Percentiles rank a stretch among this genome's conserved stretches.
Evolutionary conservation across 2,888 invertebrate species (phyloP).

Genomic region (Watsonalla binaria): DNA sequence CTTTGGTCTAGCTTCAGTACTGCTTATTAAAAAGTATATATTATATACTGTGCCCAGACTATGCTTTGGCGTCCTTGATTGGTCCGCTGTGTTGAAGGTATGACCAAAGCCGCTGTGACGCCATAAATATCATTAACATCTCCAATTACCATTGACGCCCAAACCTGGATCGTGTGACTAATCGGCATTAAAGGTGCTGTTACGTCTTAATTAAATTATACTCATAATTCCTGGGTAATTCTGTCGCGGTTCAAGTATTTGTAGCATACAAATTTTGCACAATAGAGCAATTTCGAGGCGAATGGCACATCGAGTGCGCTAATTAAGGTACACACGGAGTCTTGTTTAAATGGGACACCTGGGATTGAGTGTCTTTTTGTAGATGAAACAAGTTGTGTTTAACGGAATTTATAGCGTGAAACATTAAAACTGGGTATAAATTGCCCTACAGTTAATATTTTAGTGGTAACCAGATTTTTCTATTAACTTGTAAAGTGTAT

Average conservation of each 20-base stretch:
- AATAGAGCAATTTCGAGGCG: conserved; percentile 64
- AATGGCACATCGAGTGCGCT: conserved; percentile 60
- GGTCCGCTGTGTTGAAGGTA: conserved; percentile 62
- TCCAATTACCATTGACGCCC: conserved; percentile 75
- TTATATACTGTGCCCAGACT: too few species aligned
- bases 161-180: conserved; percentile 73
- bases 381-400: neutral
- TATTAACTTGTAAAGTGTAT: conserved; percentile 58
- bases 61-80: conserved; percentile 43
- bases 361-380: conserved; percentile 23
- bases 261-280: conserved; percentile 62
- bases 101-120: conserved; percentile 61
- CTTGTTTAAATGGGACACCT: conserved; percentile 34
- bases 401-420: neutral
- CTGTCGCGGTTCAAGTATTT: conserved; percentile 61
- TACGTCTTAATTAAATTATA: conserved; percentile 77
- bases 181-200: conserved; percentile 73
- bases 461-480: conserved; percentile 38
- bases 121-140: conserved; percentile 67
- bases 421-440: neutral
- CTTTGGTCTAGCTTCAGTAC: too few species aligned
- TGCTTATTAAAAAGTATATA: too few species aligned
- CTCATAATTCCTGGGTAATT: conserved; percentile 61
- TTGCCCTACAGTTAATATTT: conserved; percentile 28
- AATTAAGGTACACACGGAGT: conserved; percentile 57